A percentile compares a stretch with the other conserved stretches of the same genome.
Conservation (phyloP, 2,888 invertebrate genomes). For the Stramonita haemastoma region DNA sequence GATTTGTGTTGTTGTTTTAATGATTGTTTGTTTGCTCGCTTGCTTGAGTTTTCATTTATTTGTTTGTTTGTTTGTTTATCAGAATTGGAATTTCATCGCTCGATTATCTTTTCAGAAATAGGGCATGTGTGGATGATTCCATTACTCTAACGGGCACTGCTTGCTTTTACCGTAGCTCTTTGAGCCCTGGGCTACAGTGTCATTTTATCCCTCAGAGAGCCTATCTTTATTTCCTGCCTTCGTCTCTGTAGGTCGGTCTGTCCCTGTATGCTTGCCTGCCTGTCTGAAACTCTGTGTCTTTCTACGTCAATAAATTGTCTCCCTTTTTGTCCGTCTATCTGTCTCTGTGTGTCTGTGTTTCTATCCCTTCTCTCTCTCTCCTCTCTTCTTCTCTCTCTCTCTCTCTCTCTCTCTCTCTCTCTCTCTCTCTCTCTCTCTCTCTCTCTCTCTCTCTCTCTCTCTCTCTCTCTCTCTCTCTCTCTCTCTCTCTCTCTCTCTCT, state of each 20-base stretch:
- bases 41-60: too few species aligned
- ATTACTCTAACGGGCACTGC: neutral
- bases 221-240: neutral
- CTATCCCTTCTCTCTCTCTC: neutral
- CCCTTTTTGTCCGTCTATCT: too few species aligned
- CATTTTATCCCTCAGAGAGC: too few species aligned
- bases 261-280: neutral
- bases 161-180: too few species aligned
- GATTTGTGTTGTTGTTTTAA: too few species aligned
- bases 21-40: too few species aligned
- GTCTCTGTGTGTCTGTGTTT: too few species aligned
- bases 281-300: too few species aligned
- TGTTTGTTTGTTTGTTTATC: too few species aligned
- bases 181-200: too few species aligned
- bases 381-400: neutral
- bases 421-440: neutral
- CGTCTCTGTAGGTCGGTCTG: neutral
- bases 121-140: neutral
- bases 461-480: neutral
- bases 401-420: neutral
- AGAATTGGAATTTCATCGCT: neutral
- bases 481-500: neutral
- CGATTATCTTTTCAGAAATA: neutral
- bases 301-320: too few species aligned
- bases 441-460: neutral